These are phyloP conservation scores for Lasioglossum zephyrum DNA, from an alignment of 2,888 invertebrate species.

Conservation along the genomic window DNA sequence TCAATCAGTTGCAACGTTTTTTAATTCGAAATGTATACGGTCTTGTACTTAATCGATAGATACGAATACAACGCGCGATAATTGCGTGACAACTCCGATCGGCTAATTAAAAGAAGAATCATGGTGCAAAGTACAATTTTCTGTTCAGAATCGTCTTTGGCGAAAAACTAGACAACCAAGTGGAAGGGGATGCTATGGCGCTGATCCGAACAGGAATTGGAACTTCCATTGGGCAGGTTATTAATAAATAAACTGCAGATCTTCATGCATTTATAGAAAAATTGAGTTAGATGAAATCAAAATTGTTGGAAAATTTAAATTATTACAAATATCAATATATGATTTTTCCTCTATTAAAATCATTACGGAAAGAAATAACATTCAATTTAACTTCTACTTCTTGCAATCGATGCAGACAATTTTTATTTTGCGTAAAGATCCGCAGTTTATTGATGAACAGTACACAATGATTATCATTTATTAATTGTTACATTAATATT, in stretches of 20 bases:
- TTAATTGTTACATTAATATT: background rate
- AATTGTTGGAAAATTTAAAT: no score
- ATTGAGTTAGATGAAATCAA: no score
- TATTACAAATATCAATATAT: no score
- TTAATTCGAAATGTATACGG: background rate
- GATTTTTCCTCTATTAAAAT: no score
- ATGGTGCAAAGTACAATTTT: background rate
- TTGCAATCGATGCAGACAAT: no score
- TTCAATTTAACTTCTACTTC: no score
- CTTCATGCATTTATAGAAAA: no score
- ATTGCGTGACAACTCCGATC: background rate
- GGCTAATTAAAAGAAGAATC: background rate
- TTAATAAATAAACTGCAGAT: background rate
- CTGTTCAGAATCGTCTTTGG: conserved; percentile 87
- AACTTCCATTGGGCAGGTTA: conserved; percentile 87
- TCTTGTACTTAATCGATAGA: background rate
- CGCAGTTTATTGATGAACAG: no score
- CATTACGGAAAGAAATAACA: no score
- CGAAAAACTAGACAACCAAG: conserved; percentile 87
- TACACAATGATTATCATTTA: background rate
- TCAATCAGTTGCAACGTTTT: conserved; percentile 6
- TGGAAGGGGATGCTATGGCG: conserved; percentile 86
- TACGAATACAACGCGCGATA: conserved; percentile 8
- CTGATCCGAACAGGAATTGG: conserved; percentile 93
- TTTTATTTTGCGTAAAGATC: no score